Conservation (phyloP, 2,888 invertebrate species). For the Drosophila bunnanda region DNA sequence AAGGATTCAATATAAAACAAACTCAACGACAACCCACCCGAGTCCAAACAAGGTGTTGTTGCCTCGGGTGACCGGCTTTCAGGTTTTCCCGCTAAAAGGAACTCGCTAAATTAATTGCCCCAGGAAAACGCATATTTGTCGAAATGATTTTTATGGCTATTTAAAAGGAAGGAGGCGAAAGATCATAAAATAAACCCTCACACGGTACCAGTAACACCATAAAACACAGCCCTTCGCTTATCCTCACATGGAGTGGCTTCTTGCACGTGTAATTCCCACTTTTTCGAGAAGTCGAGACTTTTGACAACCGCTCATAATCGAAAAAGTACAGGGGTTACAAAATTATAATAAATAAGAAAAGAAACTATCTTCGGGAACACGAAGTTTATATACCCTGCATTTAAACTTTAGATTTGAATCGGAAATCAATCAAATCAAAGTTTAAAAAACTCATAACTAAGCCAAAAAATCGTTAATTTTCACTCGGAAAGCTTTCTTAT, state of each 20-base stretch:
- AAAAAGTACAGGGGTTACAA: constrained; percentile 53
- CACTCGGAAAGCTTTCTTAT: too few relatives aligned
- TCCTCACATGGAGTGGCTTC: constrained; percentile 1
- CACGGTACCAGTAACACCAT: constrained; percentile 12
- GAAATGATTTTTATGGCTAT: constrained; percentile 57
- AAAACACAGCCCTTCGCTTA: constrained; percentile 19
- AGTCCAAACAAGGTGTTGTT: constrained; percentile 61
- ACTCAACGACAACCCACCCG: constrained; percentile 28
- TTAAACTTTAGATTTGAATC: too few relatives aligned
- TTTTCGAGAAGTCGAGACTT: constrained; percentile 6
- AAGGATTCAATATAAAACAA: constrained; percentile 11
- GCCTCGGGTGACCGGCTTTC: constrained; percentile 58
- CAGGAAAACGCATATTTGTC: constrained; percentile 48
- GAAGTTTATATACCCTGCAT: too few relatives aligned
- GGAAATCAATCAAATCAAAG: too few relatives aligned
- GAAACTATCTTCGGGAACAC: too few relatives aligned
- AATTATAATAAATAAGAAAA: constrained; percentile 41
- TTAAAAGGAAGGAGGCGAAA: constrained; percentile 47
- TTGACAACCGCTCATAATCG: constrained; percentile 55
- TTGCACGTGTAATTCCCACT: constrained; percentile 22
- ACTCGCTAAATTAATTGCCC: constrained; percentile 50
- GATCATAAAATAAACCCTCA: constrained; percentile 53
- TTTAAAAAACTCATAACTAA: too few relatives aligned
- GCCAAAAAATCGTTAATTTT: too few relatives aligned
- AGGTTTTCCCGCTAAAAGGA: constrained; percentile 26